These are phyloP conservation scores for Poecilia velifera DNA, from an alignment of 2,797 vertebrate genomes.

Conservation along the genomic window DNA sequence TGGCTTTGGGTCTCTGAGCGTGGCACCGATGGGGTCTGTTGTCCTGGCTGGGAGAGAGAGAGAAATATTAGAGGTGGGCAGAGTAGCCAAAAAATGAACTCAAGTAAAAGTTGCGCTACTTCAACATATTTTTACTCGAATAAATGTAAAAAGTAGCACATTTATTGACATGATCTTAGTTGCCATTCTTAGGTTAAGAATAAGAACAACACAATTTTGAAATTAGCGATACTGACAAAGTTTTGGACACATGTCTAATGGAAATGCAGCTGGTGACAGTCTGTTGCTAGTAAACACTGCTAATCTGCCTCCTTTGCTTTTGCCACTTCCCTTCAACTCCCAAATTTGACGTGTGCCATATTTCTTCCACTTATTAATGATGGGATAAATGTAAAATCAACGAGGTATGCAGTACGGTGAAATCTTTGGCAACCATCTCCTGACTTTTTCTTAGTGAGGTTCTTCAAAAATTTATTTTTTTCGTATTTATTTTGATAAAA, in stretches of 20 bases:
- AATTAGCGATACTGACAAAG: too few species aligned
- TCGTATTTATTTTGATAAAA: too few species aligned
- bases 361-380: neutral
- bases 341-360: neutral
- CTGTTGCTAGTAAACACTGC: neutral
- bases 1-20: constrained; percentile 58
- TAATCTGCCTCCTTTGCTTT: neutral
- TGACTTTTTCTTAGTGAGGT: neutral
- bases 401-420: neutral
- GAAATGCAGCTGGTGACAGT: neutral
- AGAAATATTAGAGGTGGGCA: neutral
- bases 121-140: too few species aligned
- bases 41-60: constrained; percentile 73
- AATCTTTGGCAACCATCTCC: neutral
- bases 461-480: neutral
- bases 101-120: too few species aligned
- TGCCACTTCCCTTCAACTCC: neutral
- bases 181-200: too few species aligned
- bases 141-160: too few species aligned
- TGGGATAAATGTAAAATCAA: neutral
- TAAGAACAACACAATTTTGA: too few species aligned
- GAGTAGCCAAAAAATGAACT: too few species aligned
- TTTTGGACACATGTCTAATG: too few species aligned
- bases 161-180: too few species aligned
- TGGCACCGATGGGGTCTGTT: constrained; percentile 68